Evolutionary conservation across 1,140 invertebrate species (phyloP).

Genomic region (Leptoteleia sp.): DNA sequence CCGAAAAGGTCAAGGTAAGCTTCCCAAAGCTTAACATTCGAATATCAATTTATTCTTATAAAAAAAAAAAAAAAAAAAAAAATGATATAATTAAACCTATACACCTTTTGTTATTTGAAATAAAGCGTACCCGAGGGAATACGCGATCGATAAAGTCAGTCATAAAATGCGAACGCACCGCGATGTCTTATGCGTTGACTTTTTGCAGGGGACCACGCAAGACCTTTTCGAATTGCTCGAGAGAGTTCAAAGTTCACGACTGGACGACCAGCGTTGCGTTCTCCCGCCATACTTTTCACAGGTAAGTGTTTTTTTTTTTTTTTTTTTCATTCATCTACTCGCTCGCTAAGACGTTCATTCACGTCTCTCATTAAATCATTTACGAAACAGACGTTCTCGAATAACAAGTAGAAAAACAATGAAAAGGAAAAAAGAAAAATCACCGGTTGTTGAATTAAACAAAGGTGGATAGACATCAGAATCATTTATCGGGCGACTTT

Average conservation of each 20-base stretch:
- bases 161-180: not conserved
- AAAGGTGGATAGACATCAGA: no score
- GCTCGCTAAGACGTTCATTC: not conserved
- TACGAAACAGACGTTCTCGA: no score
- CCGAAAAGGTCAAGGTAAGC: constrained; percentile 60
- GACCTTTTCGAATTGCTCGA: constrained; percentile 95
- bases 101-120: no score
- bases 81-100: no score
- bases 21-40: constrained; percentile 12
- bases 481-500: no score
- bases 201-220: constrained; percentile 85
- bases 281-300: constrained; percentile 93
- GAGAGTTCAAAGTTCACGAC: constrained; percentile 92
- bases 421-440: no score
- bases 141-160: no score
- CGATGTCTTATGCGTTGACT: constrained; percentile 23
- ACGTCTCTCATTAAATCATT: not conserved
- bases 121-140: no score
- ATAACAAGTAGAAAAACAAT: no score
- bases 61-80: no score
- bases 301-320: constrained; percentile 82
- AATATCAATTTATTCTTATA: constrained; percentile 4
- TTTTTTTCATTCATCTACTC: no score
- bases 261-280: constrained; percentile 97
- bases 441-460: no score